A percentile compares a stretch with the other conserved stretches of the same genome.
These are phyloP conservation scores for Gavialis gangeticus DNA, from an alignment of 2,113 vertebrate species.

Conservation along the genomic window DNA sequence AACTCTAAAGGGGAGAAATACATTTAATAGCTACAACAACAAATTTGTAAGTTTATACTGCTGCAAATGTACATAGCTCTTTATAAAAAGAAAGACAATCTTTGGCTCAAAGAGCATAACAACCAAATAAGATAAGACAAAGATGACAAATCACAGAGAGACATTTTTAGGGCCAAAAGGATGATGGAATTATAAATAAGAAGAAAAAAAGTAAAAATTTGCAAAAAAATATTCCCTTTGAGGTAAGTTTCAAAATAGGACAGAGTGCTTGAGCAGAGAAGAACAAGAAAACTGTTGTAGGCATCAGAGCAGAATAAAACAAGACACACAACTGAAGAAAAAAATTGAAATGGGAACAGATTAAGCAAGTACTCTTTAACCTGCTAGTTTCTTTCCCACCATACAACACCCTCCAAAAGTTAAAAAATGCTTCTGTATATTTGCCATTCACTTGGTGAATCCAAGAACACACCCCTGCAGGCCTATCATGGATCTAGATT, in stretches of 20 bases:
- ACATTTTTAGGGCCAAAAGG: neutral
- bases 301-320: slow-evolving; percentile 4
- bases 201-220: slow-evolving; percentile 5
- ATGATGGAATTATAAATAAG: neutral
- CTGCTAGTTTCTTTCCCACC: neutral
- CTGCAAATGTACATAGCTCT: neutral
- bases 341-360: slow-evolving; percentile 17
- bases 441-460: slow-evolving; percentile 65
- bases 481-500: slow-evolving; percentile 70
- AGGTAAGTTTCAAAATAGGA: slow-evolving; percentile 2
- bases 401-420: slow-evolving; percentile 30
- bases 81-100: neutral
- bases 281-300: slow-evolving; percentile 32
- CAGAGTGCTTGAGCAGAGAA: neutral
- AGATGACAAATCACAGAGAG: neutral
- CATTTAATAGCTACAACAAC: neutral
- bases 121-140: neutral
- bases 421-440: slow-evolving; percentile 65
- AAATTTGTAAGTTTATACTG: accelerated
- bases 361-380: slow-evolving; percentile 32
- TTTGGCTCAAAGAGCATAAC: neutral
- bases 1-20: accelerated
- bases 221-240: slow-evolving; percentile 16
- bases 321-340: neutral
- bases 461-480: slow-evolving; percentile 56